phyloP scores from a whole-genome alignment of 2,113 vertebrate genomes.

The Dasyprocta punctata region DNA sequence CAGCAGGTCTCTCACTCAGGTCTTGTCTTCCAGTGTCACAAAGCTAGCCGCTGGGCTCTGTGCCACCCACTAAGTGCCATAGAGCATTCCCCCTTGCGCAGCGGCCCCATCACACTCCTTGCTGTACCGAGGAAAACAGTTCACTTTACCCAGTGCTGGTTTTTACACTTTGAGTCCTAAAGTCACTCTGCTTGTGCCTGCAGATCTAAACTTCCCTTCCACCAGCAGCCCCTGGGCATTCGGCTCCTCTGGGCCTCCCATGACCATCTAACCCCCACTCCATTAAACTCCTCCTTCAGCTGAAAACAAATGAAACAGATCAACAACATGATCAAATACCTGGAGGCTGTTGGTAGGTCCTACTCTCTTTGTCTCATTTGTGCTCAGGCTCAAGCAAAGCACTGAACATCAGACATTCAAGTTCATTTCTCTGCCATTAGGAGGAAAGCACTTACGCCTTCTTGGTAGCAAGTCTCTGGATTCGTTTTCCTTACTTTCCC shows the following conservation, averaged over 20 bases:
- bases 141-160: accelerated
- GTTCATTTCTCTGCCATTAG: not conserved
- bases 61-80: not conserved
- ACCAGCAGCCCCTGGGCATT: not conserved
- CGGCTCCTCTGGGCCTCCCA: not conserved
- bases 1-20: accelerated
- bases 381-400: not conserved
- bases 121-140: not conserved
- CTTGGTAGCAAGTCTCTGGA: not conserved
- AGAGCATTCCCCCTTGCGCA: not conserved
- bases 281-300: not conserved
- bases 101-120: accelerated
- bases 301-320: not conserved
- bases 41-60: not conserved
- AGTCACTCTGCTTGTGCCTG: not conserved
- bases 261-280: accelerated
- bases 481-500: conserved; percentile 21
- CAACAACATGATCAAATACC: not conserved
- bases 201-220: not conserved
- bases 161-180: not conserved
- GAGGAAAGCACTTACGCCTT: not conserved
- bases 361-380: not conserved
- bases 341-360: not conserved
- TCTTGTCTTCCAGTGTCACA: not conserved
- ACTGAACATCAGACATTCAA: not conserved